Evolutionary conservation across 2,797 vertebrate species (phyloP), one percentile per base, ranked within the genome.

Genomic region (Schizopygopsis pylzovi): DNA sequence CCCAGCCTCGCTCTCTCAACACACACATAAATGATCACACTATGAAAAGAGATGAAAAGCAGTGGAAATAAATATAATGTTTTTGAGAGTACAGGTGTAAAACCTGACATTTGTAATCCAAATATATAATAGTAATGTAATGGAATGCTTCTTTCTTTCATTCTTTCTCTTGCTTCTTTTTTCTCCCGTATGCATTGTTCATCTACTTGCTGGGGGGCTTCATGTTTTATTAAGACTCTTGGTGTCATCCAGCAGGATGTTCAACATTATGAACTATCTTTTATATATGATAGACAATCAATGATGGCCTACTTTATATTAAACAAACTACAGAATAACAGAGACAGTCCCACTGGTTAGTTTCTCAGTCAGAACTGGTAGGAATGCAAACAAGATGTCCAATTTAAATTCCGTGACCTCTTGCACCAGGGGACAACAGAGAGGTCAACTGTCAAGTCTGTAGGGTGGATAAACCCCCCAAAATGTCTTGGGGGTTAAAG

Each of bases 251-350:
- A 88, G 87, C 90, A 82, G 85, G 91, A 92, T 93, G 91, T 93
- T 90, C 87, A 90, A 93, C 93, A 94, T 95, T 94, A 94, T 92
- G 93, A 94, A 92, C 85, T 90, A 94, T 94, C 90, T 92, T 92
- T 94, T 93, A 94, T 93, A 92, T 91, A 94, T 93, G 92, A 86
- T 82, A 68, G 87, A 90, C 92, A 93, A 94, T 94, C 93, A 94
- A 81, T 43, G 39, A 71, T 86, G 90, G 90, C 91, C 85, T 63
- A 82, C 81, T 88, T 88, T 77, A 85, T 87, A 85, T 86, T 86
- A 86, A 88, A 82, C 81, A 81, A 83, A 16, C 90, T 92, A 92
- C 65, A 65, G 12, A 47, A 78, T 52, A 37, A 72, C 39, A 68
- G 72, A 85, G 33, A 54, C 13, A 52, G 71, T 39, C 28, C 43